Percentiles rank a stretch among this genome's conserved stretches.
These are phyloP conservation scores for Botrylloides violaceus DNA, from an alignment of 23 tunicate genomes.

Conservation along the genomic window DNA sequence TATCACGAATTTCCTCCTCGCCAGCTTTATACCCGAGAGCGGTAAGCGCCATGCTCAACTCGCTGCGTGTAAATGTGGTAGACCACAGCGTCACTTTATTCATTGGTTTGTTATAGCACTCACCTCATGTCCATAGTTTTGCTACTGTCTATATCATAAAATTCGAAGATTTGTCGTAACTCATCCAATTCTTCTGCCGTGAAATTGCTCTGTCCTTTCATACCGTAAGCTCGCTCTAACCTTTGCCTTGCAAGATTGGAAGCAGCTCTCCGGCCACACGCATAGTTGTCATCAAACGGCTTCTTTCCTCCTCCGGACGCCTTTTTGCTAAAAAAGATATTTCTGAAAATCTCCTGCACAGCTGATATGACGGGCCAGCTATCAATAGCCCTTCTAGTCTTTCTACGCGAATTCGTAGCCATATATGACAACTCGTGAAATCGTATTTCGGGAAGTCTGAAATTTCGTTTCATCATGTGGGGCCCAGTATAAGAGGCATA, in stretches of 20 bases:
- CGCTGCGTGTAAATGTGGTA: slow-evolving; percentile 19
- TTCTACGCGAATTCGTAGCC: background rate
- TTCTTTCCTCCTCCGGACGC: slow-evolving; percentile 13
- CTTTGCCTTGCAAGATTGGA: slow-evolving; percentile 25
- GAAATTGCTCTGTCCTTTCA: slow-evolving; percentile 25
- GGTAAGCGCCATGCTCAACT: slow-evolving; percentile 52
- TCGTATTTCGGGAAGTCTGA: too few relatives aligned
- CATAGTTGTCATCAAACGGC: slow-evolving; percentile 16
- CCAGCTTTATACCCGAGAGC: slow-evolving; percentile 75
- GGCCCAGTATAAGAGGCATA: too few relatives aligned
- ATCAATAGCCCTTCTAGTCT: background rate
- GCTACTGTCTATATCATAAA: slow-evolving; percentile 63
- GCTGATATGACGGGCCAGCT: too few relatives aligned
- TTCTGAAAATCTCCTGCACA: background rate
- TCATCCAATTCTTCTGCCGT: slow-evolving; percentile 57
- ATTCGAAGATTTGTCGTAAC: slow-evolving; percentile 75
- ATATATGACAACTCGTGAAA: too few relatives aligned
- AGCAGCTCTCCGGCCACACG: background rate
- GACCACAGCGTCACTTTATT: background rate
- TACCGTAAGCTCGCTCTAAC: slow-evolving; percentile 46
- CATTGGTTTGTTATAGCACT: background rate
- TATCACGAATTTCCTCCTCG: slow-evolving; percentile 43
- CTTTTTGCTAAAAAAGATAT: background rate
- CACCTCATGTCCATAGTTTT: slow-evolving; percentile 73
- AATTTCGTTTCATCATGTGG: too few relatives aligned